A percentile compares a stretch with the other conserved stretches of the same genome.
These are phyloP conservation scores for Phaetusa simplex DNA, from an alignment of 2,113 vertebrate species.

Conservation along the genomic window DNA sequence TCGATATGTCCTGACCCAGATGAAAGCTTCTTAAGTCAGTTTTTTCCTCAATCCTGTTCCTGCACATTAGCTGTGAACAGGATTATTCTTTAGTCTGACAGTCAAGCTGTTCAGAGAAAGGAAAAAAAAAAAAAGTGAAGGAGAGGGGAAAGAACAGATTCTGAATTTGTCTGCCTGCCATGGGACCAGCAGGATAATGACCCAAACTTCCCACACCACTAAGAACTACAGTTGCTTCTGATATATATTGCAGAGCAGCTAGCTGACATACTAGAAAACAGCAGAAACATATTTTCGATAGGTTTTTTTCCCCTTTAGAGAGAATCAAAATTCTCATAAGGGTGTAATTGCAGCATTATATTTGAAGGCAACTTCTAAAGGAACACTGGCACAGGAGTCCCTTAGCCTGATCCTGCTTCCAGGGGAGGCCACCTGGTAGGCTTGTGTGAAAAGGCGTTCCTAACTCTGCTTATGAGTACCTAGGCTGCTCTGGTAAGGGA, in stretches of 20 bases:
- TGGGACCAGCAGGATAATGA: constrained; percentile 21
- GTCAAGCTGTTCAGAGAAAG: constrained; percentile 66
- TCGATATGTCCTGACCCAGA: constrained; percentile 58
- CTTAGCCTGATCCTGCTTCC: background rate
- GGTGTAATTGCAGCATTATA: background rate
- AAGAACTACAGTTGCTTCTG: background rate
- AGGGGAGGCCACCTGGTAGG: background rate
- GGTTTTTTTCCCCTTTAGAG: background rate
- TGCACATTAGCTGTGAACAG: constrained; percentile 73
- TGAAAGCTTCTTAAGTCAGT: constrained; percentile 73
- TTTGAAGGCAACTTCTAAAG: background rate
- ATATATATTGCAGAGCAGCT: background rate
- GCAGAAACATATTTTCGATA: background rate
- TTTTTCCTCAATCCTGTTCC: constrained; percentile 72
- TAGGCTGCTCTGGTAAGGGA: background rate
- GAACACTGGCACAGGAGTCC: background rate
- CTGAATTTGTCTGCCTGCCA: constrained; percentile 47
- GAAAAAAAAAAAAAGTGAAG: background rate
- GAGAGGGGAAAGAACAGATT: constrained; percentile 42
- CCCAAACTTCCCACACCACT: constrained; percentile 14
- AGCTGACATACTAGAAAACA: background rate
- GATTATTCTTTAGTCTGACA: constrained; percentile 73
- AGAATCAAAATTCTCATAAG: background rate
- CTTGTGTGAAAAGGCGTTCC: background rate
- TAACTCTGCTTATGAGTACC: background rate